Percentiles rank a stretch among this genome's conserved stretches.
Evolutionary conservation across 2,113 vertebrate species (phyloP).

Genomic region (Oncorhynchus mykiss): DNA sequence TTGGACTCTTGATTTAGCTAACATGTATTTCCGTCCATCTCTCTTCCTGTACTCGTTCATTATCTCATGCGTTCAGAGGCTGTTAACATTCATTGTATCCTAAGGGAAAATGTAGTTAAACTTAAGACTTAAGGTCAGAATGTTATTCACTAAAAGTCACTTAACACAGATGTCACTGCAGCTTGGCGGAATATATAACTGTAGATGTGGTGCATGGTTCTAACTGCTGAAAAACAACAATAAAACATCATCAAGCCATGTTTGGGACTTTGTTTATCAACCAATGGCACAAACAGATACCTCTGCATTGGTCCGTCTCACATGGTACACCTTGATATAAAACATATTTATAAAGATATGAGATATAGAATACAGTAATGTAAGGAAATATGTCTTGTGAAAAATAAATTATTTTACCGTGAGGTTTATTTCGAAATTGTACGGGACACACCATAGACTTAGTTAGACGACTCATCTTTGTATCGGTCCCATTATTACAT

Average conservation of each 20-base stretch:
- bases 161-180: slow-evolving; percentile 65
- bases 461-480: no score
- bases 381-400: no score
- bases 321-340: no score
- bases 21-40: slow-evolving; percentile 1
- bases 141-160: slow-evolving; percentile 59
- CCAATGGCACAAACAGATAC: neutral
- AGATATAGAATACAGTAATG: no score
- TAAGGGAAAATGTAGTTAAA: slow-evolving; percentile 47
- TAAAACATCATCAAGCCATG: slow-evolving; percentile 65
- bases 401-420: no score
- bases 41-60: slow-evolving; percentile 13
- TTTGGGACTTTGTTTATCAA: neutral
- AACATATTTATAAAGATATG: no score
- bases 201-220: slow-evolving; percentile 80
- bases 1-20: slow-evolving; percentile 5
- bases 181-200: slow-evolving; percentile 76
- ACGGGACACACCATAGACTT: no score
- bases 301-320: no score
- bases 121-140: slow-evolving; percentile 38
- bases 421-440: no score
- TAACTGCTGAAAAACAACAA: slow-evolving; percentile 78
- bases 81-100: slow-evolving; percentile 33
- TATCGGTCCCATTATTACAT: no score
- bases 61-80: slow-evolving; percentile 35